A percentile compares a stretch with the other conserved stretches of the same genome.
Evolutionary conservation across 2,888 invertebrate species (phyloP).

Genomic region (Rhorus exstirpatorius): DNA sequence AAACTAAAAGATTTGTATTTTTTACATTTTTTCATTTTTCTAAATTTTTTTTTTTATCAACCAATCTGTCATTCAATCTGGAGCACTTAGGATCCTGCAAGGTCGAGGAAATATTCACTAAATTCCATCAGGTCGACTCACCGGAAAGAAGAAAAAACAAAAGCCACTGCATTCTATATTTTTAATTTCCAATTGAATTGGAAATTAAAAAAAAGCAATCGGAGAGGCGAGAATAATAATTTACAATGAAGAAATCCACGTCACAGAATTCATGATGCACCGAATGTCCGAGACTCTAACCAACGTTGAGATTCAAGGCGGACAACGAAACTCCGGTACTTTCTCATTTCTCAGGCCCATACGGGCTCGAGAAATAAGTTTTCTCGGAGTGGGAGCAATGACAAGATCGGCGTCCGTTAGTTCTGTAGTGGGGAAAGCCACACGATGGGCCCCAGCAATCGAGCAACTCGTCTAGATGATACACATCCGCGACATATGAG

Average conservation of each 20-base stretch:
- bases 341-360: slow-evolving; percentile 77
- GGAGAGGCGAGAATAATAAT: background rate
- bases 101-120: background rate
- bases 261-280: slow-evolving; percentile 68
- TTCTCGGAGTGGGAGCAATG: slow-evolving; percentile 60
- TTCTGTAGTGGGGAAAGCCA: slow-evolving; percentile 46
- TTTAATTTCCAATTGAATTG: slow-evolving; percentile 2
- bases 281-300: slow-evolving; percentile 65
- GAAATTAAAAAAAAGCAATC: slow-evolving; percentile 16
- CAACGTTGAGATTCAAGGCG: slow-evolving; percentile 52
- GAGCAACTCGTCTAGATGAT: too few relatives aligned
- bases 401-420: slow-evolving; percentile 51
- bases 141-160: slow-evolving; percentile 75
- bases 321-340: slow-evolving; percentile 73
- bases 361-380: slow-evolving; percentile 40
- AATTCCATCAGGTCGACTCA: slow-evolving; percentile 68
- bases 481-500: too few relatives aligned
- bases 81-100: slow-evolving; percentile 2
- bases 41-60: slow-evolving; percentile 1
- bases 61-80: too few relatives aligned
- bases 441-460: slow-evolving; percentile 1
- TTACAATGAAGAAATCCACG: slow-evolving; percentile 58
- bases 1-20: slow-evolving; percentile 49
- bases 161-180: slow-evolving; percentile 77
- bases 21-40: slow-evolving; percentile 9